Conservation (phyloP, 2,113 vertebrate genomes). For the Camelus dromedarius region DNA sequence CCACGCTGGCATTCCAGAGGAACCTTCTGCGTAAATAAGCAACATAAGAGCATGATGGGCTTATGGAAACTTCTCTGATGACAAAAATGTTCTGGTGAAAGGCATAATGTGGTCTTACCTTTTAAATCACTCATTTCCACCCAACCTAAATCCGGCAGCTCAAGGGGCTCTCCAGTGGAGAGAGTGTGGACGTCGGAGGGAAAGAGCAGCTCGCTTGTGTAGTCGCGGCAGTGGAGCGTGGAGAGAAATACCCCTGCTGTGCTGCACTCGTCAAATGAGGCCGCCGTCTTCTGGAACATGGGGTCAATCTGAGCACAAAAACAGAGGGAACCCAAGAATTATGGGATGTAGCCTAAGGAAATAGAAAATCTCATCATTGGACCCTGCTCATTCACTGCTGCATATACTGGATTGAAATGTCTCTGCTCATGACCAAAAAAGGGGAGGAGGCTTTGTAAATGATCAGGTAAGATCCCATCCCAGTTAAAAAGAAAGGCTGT, state of each 20-base stretch:
- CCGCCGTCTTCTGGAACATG: constrained; percentile 94
- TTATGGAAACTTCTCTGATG: not conserved
- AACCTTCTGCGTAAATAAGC: not conserved
- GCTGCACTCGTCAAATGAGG: constrained; percentile 95
- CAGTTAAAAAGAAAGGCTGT: not conserved
- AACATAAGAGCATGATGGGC: not conserved
- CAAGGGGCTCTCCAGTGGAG: constrained; percentile 81
- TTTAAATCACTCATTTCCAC: constrained; percentile 76
- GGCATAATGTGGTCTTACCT: constrained; percentile 70
- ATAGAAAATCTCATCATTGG: not conserved
- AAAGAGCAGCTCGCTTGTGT: constrained; percentile 91
- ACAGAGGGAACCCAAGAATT: not conserved
- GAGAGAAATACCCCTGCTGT: constrained; percentile 93
- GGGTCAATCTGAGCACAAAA: constrained; percentile 80
- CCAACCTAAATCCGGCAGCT: constrained; percentile 81
- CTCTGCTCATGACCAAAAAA: not conserved
- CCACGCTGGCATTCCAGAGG: not conserved
- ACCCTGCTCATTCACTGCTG: not conserved
- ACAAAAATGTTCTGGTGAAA: not conserved
- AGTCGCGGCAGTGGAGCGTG: constrained; percentile 89
- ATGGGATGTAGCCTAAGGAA: not conserved
- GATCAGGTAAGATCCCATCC: not conserved
- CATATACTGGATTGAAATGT: not conserved
- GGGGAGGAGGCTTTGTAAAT: not conserved
- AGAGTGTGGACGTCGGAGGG: constrained; percentile 89